Evolutionary conservation across 2,888 invertebrate genomes (phyloP).

Genomic region (Cryptophagus acutangulus): DNA sequence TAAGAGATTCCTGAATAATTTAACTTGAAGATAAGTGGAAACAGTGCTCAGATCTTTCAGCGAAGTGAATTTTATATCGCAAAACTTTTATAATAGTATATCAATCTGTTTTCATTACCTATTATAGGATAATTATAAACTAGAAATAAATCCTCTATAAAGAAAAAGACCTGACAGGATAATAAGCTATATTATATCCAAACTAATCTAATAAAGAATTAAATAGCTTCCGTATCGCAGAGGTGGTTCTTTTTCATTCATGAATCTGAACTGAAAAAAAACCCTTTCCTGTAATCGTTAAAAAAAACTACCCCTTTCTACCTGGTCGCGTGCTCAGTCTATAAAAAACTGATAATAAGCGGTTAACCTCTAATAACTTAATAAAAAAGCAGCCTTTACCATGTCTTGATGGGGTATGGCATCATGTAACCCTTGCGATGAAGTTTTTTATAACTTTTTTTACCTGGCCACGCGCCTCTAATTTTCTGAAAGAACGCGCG

Average conservation of each 20-base stretch:
- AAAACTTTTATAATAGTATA: too few species aligned
- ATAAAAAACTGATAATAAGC: constrained; percentile 45
- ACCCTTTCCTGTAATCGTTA: too few species aligned
- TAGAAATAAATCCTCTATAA: too few species aligned
- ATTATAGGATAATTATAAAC: too few species aligned
- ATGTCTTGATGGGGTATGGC: constrained; percentile 24
- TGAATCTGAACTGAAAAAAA: constrained; percentile 22
- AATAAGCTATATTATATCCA: too few species aligned
- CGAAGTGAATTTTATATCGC: constrained; percentile 7
- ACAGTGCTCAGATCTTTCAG: not conserved
- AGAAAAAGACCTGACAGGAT: too few species aligned
- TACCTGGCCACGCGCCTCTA: constrained; percentile 9
- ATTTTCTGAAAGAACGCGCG: not conserved
- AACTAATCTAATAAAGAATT: too few species aligned
- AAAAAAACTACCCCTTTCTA: constrained; percentile 39
- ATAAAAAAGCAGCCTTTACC: constrained; percentile 38
- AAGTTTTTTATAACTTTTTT: constrained; percentile 10
- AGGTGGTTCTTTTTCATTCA: too few species aligned
- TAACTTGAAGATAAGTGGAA: constrained; percentile 36
- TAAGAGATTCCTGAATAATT: constrained; percentile 41
- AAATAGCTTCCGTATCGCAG: too few species aligned
- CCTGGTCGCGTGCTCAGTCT: constrained; percentile 47
- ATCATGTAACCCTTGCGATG: constrained; percentile 32
- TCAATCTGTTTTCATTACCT: too few species aligned
- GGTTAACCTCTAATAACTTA: constrained; percentile 48